Percentiles rank a stretch among this genome's conserved stretches.
Conservation (phyloP, 2,113 vertebrate genomes). For the Terrapene triunguis region DNA sequence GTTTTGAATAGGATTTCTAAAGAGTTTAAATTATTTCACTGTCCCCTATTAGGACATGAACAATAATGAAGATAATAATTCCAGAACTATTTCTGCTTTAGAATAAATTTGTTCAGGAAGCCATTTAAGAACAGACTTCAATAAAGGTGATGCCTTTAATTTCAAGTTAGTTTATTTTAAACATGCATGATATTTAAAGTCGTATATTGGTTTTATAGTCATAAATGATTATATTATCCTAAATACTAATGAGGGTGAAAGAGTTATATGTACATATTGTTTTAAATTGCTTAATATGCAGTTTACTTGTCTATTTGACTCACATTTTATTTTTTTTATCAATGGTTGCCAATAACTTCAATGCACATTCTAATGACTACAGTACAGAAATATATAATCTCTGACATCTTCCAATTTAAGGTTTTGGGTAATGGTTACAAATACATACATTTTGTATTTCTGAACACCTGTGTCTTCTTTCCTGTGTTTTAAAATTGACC, state of each 20-base stretch:
- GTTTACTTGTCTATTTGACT: background rate
- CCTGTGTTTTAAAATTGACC: background rate
- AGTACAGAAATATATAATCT: background rate
- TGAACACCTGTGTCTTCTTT: background rate
- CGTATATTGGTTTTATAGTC: background rate
- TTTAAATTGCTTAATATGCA: background rate
- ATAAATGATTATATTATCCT: background rate
- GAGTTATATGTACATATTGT: background rate
- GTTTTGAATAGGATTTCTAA: background rate
- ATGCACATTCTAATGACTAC: fast-evolving
- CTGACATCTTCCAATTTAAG: background rate
- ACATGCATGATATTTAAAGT: background rate
- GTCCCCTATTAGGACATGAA: background rate
- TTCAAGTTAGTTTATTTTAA: background rate
- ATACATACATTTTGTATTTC: background rate
- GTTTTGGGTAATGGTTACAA: background rate
- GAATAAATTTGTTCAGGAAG: background rate
- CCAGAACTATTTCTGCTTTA: conserved; percentile 28
- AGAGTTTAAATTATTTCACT: background rate
- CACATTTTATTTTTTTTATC: background rate
- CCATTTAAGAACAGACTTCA: background rate
- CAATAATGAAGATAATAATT: background rate
- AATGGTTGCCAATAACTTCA: fast-evolving
- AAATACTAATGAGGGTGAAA: background rate
- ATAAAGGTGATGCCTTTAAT: conserved; percentile 28